Conservation (phyloP, 92 coral and sea anemone genomes). For the Umimayanthus chanpuru region DNA sequence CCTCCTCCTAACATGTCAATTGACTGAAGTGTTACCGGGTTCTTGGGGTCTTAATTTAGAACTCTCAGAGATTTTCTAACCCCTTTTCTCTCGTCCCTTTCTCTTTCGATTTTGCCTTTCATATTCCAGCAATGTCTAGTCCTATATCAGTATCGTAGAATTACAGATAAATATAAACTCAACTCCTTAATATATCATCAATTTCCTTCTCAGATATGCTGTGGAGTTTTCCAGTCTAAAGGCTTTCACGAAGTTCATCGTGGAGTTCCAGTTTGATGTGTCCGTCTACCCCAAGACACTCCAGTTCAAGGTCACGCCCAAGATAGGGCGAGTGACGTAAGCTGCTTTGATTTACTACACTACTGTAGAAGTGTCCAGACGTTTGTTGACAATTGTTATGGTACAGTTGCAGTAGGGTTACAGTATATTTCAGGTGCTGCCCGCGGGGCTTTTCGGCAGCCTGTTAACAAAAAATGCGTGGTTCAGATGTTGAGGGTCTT, state of each 20-base stretch:
- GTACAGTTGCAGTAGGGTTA: no score
- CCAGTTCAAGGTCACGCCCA: constrained; percentile 33
- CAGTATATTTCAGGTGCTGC: no score
- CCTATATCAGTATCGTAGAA: neutral
- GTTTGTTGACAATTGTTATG: no score
- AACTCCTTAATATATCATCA: neutral
- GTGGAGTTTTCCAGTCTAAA: constrained; percentile 60
- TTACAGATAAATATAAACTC: neutral
- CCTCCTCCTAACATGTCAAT: no score
- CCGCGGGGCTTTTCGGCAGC: no score
- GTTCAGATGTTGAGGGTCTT: no score
- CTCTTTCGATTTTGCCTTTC: neutral
- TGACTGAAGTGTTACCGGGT: no score
- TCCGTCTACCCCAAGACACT: constrained; percentile 49
- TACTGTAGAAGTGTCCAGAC: neutral
- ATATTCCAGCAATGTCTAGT: neutral
- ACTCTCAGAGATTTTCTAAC: no score
- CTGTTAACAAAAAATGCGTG: no score
- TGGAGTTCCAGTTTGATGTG: constrained; percentile 45
- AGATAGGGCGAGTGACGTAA: constrained; percentile 50
- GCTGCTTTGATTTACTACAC: neutral
- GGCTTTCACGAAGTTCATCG: constrained; percentile 54
- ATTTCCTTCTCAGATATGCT: constrained; percentile 36
- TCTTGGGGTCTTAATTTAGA: no score
- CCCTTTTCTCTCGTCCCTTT: no score